Base-by-base conservation (phyloP, 2,113 vertebrate genomes). In the Sinocyclocheilus maitianheensis region DNA sequence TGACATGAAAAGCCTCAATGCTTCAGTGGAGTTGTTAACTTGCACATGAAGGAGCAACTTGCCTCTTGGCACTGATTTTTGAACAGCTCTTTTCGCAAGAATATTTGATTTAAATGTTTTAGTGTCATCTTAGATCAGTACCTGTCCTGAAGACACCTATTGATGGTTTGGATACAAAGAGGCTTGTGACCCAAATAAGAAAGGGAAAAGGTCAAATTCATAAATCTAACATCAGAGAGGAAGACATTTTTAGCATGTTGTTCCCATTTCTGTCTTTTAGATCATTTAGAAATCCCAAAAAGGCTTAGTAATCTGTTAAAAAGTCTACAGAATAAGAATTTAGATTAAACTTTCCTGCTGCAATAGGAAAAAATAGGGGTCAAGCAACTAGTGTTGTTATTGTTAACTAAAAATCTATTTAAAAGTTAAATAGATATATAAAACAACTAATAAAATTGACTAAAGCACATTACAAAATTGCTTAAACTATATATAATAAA, bases 141-240 rank as follows among this genome's bases (percentile, higher is more conserved):
- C 37, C 4, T 14, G 51, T 53, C 51, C 51, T 22, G 18, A 43
- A 9, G 46, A 53, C 6, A n/a, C 24, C n/a, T 55, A 16, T 53
- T 55, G 16, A 34, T 55, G n/a, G 6, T 53, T 77, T 77, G 20
- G 48, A 77, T 24, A 77, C 22, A n/a, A 10, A 37, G 2, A 71
- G 16, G 16, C 30, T 20, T 34, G 65, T 40, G 69, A 43, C 3
- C 37, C 18, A 72, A 72, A 72, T 72, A 72, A 72, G 34, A 43
- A 72, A 72, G 37, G 3, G 69, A 43, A 72, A 72, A 12, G 9
- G 13, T 76, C 43, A 76, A 16, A 76, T 51, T 76, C 43, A 76
- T 65, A 65, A 65, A 63, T 72, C 20, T 76, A 51, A 26, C 13
- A 76, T 24, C 72, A 76, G 11, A n/a, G 71, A 74, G 71, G 20